These are phyloP conservation scores for Andrena minutula DNA, from an alignment of 2,888 invertebrate species.

Conservation along the genomic window DNA sequence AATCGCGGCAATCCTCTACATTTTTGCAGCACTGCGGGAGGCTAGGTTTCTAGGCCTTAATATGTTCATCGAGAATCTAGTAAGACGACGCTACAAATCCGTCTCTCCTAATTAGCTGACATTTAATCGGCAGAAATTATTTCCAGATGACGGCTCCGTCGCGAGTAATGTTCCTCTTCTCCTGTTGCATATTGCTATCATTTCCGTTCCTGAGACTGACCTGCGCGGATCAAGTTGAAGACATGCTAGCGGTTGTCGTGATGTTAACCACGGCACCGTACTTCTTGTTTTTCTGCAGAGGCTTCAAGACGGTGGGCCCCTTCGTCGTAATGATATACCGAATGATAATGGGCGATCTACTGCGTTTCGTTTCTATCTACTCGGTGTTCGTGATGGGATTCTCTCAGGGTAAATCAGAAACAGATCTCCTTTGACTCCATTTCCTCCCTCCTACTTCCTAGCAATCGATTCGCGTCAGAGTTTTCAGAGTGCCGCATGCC, in stretches of 20 bases:
- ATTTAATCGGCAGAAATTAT: background rate
- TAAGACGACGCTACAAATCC: constrained; percentile 84
- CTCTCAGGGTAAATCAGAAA: constrained; percentile 91
- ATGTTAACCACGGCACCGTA: constrained; percentile 98
- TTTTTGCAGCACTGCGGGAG: constrained; percentile 94
- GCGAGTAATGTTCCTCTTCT: constrained; percentile 97
- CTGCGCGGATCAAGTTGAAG: constrained; percentile 95
- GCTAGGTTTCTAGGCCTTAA: constrained; percentile 95
- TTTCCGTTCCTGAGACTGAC: constrained; percentile 94
- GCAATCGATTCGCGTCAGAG: background rate
- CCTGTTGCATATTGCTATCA: constrained; percentile 94
- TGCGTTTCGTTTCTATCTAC: constrained; percentile 98
- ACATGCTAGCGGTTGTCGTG: constrained; percentile 95
- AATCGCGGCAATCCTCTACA: constrained; percentile 93
- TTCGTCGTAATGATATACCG: constrained; percentile 99
- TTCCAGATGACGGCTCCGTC: constrained; percentile 94
- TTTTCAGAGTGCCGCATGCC: background rate
- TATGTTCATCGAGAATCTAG: constrained; percentile 98
- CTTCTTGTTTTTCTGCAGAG: constrained; percentile 99
- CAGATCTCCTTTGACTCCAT: background rate
- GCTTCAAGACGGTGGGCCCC: constrained; percentile 98
- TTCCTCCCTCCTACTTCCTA: background rate
- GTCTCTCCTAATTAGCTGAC: background rate
- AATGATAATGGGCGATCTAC: constrained; percentile 98
- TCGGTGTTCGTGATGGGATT: constrained; percentile 98